Percentiles rank a stretch among this genome's conserved stretches.
phyloP scores from a whole-genome alignment of 2,888 invertebrate genomes.

The Bombyx huttoni region DNA sequence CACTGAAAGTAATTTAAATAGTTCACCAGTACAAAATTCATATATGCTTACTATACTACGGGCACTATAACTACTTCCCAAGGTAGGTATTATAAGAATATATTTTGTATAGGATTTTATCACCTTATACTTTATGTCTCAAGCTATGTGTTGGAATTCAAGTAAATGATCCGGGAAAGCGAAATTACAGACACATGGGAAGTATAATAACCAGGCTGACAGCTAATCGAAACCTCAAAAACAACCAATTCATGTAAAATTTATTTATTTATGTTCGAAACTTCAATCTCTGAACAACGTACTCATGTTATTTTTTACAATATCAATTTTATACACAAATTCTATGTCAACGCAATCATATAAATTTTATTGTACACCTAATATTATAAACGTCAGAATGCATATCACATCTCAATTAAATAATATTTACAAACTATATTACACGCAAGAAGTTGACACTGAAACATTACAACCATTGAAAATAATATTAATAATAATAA shows the following conservation, averaged over 20 bases:
- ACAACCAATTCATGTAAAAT: slow-evolving; percentile 49
- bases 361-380: slow-evolving; percentile 61
- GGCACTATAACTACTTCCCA: too few species aligned
- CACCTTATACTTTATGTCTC: too few species aligned
- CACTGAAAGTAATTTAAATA: too few species aligned
- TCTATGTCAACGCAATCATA: slow-evolving; percentile 61
- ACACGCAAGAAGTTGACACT: slow-evolving; percentile 34
- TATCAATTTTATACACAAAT: slow-evolving; percentile 65
- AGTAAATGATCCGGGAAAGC: too few species aligned
- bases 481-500: slow-evolving; percentile 39
- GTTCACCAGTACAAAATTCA: too few species aligned
- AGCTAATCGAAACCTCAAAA: background rate
- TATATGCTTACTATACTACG: too few species aligned
- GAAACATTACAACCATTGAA: slow-evolving; percentile 48
- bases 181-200: too few species aligned
- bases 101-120: too few species aligned
- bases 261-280: slow-evolving; percentile 67
- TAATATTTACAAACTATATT: slow-evolving; percentile 51
- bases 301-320: slow-evolving; percentile 63
- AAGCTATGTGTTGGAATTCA: too few species aligned
- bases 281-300: slow-evolving; percentile 64
- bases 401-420: slow-evolving; percentile 59
- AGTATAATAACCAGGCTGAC: background rate
- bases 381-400: slow-evolving; percentile 57
- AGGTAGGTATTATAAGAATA: too few species aligned